Base-by-base conservation (phyloP, 2,797 vertebrate species). In the Sebastes trivittatus region DNA sequence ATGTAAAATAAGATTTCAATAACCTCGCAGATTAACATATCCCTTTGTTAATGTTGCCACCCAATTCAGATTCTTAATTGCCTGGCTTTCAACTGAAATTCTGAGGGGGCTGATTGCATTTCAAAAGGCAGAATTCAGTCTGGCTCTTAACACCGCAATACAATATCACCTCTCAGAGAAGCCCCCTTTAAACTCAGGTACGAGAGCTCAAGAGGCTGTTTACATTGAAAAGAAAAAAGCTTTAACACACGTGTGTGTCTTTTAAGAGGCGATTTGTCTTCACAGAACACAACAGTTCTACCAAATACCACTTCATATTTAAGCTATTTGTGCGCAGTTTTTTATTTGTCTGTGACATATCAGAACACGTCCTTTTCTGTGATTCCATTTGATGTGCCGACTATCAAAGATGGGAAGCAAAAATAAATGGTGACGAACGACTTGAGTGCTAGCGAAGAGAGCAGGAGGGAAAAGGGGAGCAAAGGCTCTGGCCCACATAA, bases 401-500 rank as follows among this genome's bases (percentile, higher is more conserved):
- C 92, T 94, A 94, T 95, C 94, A 95, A 94, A 93, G 93, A 94
- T 86, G 90, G 91, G 91, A 93, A 93, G 92, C 81, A 65, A 89
- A 93, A 92, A 93, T 94, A 93, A 93, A 89, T 88, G 91, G 90
- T 89, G 92, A 92, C 83, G 89, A 92, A 81, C 52, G 85, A 91
- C 90, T 92, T 92, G 92, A 92, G 91, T 78, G 87, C 83, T 46
- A 79, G 88, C n/a, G 77, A 85, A 86, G 89, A 82, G 87, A 89
- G 91, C 78, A 80, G 80, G 90, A 89, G 88, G 84, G 36, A 88
- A 46, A 87, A 88, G 87, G 88, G 90, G 92, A 91, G 94, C 91
- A 92, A 94, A 95, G 93, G 90, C 91, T 93, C 90, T 93, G 94
- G 94, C 94, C 93, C 93, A 94, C 91, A 93, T 94, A 86, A 91